Base-by-base conservation (phyloP, 2,797 vertebrate genomes). In the Botia almorhae region DNA sequence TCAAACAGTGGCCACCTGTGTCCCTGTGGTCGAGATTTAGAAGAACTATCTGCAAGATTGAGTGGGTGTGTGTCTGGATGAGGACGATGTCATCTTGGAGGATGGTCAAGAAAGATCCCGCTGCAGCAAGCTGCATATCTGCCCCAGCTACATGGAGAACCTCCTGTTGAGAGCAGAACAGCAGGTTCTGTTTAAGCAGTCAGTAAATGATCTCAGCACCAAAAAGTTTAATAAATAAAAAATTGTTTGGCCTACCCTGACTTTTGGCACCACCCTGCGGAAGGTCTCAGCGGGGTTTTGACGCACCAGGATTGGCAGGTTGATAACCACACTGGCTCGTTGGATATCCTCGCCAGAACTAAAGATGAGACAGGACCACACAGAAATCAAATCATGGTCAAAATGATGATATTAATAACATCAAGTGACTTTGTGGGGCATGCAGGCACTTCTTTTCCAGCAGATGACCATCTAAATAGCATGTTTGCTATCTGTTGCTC, bases 231-330 rank as follows among this genome's bases (percentile, higher is more conserved):
- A 56, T 58, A 72, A 68, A 53, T 11, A 1, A 53, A 56, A 64
- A 4, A 67, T 56, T 19, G 23, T 63, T 67, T 60, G 21, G 23
- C 96, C 79, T 94, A 98, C 97, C 93, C 96, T 94, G 87, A 98
- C 95, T 93, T 97, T 97, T 74, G 97, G 97, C 79, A 98, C 94
- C 33, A 98, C 96, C 65, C 96, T 94, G 69, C 96, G 95, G 85
- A 98, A 95, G 0, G 97, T 97, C 89, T 98, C 97, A 12, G 96
- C 93, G 77, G 97, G 96, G 89, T 96, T 98, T 90, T 97, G 97
- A 78, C 96, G 94, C 88, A 98, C 96, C 48, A 98, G 91, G 82
- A 91, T 92, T 0, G 97, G 96, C 89, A 98, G 94, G 90, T 96
- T 98, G 85, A 96, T 95, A 71, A 98, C 95, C 85, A 98, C 96